Evolutionary conservation across 2,888 invertebrate species (phyloP), one percentile per base, ranked within the genome.

Genomic region (Carpatolechia fugitivella): DNA sequence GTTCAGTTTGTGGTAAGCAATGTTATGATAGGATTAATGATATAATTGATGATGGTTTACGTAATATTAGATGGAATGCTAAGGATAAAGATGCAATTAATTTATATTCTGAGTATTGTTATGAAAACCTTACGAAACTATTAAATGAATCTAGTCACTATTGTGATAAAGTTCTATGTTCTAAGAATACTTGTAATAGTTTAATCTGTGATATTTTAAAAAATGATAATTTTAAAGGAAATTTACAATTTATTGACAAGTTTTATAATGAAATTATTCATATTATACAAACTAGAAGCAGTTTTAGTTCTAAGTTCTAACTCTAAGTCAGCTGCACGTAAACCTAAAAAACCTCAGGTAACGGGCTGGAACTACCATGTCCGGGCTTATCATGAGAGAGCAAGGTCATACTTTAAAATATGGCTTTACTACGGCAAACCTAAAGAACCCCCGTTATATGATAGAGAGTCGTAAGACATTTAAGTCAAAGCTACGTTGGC

Each of bases 321-420:
- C 4, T 4, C 5, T 11, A 36, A n/a, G 11, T 36, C 35, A 1
- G 35, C 13, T n/a, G 13, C 7, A 36, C 35, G n/a, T 13, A 36
- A 11, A 36, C n/a, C n/a, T 36, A 1, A 5, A 4, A 36, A 36
- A 4, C 35, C n/a, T n/a, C n/a, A 11, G 7, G 11, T 36, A 36
- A 36, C 35, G n/a, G 35, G 35, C 35, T 36, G 35, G 35, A 36
- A 36, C 35, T 36, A 48, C 31, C 47, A 48, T 31, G 47, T 48
- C n/a, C 13, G 14, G 1, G 14, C n/a, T 11, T 13, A 1, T 8
- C 33, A 48, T 16, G 47, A 48, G 14, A 48, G 16, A 14, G 47
- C 47, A 3, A 48, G 24, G n/a, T n/a, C 10, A 2, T 13, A 11
- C 10, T 20, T 29, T 16, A 31, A 10, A 13, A 8, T 10, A 16